phyloP scores from a whole-genome alignment of 2,797 vertebrate species.

The Helostoma temminkii region DNA sequence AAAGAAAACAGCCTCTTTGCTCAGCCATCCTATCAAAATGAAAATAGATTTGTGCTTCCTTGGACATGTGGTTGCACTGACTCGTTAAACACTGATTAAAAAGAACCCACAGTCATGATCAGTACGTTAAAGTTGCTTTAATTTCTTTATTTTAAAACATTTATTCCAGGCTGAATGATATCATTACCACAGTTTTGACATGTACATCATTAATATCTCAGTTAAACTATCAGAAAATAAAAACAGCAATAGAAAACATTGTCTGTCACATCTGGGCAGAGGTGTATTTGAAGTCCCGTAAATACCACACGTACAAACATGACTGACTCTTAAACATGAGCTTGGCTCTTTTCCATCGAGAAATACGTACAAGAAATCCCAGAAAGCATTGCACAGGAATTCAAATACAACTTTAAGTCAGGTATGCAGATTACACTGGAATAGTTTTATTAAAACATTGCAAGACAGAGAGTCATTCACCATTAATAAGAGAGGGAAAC shows the following conservation, averaged over 20 bases:
- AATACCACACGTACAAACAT: constrained; percentile 15
- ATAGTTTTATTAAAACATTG: constrained; percentile 83
- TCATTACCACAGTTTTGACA: constrained; percentile 94
- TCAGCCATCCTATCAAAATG: too few species aligned
- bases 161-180: constrained; percentile 96
- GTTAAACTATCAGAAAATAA: constrained; percentile 87
- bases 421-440: constrained; percentile 69
- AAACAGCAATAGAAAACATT: constrained; percentile 84
- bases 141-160: constrained; percentile 94
- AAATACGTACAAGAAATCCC: constrained; percentile 18
- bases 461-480: constrained; percentile 83
- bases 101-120: constrained; percentile 24
- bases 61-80: not conserved
- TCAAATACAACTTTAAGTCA: constrained; percentile 63
- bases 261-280: constrained; percentile 70
- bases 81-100: not conserved
- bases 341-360: not conserved
- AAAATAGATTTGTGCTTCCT: not conserved
- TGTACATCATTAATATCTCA: constrained; percentile 92
- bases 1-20: not conserved
- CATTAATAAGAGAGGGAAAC: constrained; percentile 78
- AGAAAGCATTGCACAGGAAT: constrained; percentile 50
- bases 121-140: constrained; percentile 85
- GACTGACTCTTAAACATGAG: constrained; percentile 16
- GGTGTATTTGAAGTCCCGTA: constrained; percentile 71